Evolutionary conservation across 2,797 vertebrate species (phyloP).

Genomic region (Euphonia xanthogaster): DNA sequence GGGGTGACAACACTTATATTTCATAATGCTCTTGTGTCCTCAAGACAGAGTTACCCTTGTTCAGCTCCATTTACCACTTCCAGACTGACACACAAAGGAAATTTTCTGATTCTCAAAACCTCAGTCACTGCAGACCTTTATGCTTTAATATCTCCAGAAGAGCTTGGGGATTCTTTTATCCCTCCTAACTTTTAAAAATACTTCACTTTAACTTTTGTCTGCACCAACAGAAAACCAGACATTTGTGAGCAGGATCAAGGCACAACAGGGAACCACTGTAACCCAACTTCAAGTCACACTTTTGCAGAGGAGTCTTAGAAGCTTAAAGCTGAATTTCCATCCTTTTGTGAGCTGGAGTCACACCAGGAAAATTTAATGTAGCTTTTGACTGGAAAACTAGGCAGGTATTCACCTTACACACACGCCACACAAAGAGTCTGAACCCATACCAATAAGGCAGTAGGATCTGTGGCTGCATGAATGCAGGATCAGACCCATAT

Average conservation of each 20-base stretch:
- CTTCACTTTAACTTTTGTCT: neutral
- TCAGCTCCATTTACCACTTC: neutral
- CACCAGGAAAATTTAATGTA: neutral
- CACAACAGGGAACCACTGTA: neutral
- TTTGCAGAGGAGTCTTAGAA: neutral
- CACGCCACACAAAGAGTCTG: neutral
- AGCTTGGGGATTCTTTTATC: neutral
- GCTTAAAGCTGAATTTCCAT: neutral
- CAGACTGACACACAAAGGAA: neutral
- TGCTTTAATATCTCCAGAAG: neutral
- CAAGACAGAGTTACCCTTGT: neutral
- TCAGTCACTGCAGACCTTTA: neutral
- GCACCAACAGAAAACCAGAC: neutral
- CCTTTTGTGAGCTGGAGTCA: neutral
- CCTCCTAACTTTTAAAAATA: neutral
- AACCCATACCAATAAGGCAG: neutral
- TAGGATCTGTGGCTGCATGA: neutral
- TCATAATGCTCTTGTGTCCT: neutral
- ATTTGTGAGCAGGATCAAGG: conserved; percentile 10
- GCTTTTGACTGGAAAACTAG: neutral
- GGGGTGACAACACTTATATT: neutral
- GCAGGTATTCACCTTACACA: neutral
- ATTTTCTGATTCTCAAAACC: neutral
- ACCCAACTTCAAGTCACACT: neutral
- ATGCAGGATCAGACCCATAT: neutral